A percentile compares a stretch with the other conserved stretches of the same genome.
Evolutionary conservation across 2,113 vertebrate species (phyloP).

Genomic region (Silurus glanis): DNA sequence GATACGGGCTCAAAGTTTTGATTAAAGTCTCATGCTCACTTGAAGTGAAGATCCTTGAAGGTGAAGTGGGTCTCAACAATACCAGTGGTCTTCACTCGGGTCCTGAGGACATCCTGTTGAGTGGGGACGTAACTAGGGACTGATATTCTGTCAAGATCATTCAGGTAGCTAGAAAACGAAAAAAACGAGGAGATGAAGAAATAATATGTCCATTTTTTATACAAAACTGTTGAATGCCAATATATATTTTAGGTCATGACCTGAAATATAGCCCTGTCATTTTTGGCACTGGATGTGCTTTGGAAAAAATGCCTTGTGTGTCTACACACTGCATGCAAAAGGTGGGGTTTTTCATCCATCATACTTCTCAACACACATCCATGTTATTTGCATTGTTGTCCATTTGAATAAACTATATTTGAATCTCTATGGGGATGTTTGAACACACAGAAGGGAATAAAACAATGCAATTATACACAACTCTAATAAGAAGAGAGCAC

Average conservation of each 20-base stretch:
- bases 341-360: constrained; percentile 38
- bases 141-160: constrained; percentile 97
- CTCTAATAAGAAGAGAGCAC: background rate
- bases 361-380: constrained; percentile 39
- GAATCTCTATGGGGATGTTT: constrained; percentile 23
- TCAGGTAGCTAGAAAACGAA: constrained; percentile 83
- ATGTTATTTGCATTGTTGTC: constrained; percentile 44
- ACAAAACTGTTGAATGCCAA: background rate
- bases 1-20: background rate
- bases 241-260: background rate
- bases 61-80: constrained; percentile 99
- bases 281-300: background rate
- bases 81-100: constrained; percentile 97
- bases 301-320: constrained; percentile 12
- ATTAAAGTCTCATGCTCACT: constrained; percentile 76
- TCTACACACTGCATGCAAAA: constrained; percentile 46
- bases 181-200: constrained; percentile 41
- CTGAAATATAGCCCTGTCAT: background rate
- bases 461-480: background rate
- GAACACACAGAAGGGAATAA: background rate
- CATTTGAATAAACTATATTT: constrained; percentile 54
- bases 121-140: constrained; percentile 90
- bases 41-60: constrained; percentile 99
- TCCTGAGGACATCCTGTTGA: constrained; percentile 96
- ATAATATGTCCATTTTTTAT: background rate